Evolutionary conservation across 2,888 invertebrate species (phyloP).

Genomic region (Salticus scenicus): DNA sequence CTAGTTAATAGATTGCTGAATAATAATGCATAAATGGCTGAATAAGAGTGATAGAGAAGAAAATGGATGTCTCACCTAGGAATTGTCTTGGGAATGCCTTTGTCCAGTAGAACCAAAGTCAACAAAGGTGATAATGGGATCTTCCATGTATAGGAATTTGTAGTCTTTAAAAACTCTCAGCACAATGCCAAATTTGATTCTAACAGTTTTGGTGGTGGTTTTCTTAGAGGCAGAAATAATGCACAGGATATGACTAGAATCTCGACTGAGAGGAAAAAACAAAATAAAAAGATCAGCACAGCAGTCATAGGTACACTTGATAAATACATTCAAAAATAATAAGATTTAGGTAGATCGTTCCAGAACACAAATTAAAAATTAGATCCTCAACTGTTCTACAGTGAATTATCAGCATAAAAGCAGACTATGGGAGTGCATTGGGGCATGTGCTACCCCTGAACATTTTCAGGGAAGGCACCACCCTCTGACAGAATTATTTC

Average conservation of each 20-base stretch:
- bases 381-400: too few species aligned
- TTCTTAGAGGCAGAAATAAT: conserved; percentile 73
- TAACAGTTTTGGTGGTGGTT: conserved; percentile 80
- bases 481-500: too few species aligned
- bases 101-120: conserved; percentile 81
- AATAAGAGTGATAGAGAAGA: not conserved
- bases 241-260: conserved; percentile 73
- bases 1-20: too few species aligned
- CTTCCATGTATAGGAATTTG: conserved; percentile 89
- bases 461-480: too few species aligned
- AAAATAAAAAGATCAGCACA: too few species aligned
- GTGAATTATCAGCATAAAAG: too few species aligned
- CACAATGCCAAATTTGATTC: conserved; percentile 89
- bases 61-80: conserved; percentile 78
- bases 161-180: conserved; percentile 73
- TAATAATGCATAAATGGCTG: not conserved
- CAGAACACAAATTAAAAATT: too few species aligned
- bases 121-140: conserved; percentile 89
- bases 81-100: conserved; percentile 85
- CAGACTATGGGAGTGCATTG: too few species aligned
- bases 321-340: too few species aligned
- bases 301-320: too few species aligned
- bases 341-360: too few species aligned
- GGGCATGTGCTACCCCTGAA: too few species aligned
- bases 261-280: conserved; percentile 45